A percentile compares a stretch with the other conserved stretches of the same genome.
Evolutionary conservation across 1,140 invertebrate genomes (phyloP).

Genomic region (Panulirus ornatus): DNA sequence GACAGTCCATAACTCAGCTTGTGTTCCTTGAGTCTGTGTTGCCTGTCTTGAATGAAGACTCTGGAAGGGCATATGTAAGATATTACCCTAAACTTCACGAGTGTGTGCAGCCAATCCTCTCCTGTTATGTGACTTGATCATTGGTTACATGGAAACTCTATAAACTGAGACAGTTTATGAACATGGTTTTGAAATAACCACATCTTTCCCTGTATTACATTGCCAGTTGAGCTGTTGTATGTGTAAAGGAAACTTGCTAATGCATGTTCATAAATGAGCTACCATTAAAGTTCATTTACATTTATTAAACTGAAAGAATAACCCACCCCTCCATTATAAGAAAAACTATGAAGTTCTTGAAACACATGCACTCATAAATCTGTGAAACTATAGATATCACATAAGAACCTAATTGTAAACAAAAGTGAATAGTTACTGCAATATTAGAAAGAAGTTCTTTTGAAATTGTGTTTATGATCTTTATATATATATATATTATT

Average conservation of each 20-base stretch:
- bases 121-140: background rate
- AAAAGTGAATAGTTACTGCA: no score
- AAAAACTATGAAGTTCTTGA: background rate
- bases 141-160: background rate
- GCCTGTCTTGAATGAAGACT: background rate
- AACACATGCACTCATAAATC: background rate
- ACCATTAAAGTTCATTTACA: background rate
- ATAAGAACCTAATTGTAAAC: background rate
- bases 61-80: no score
- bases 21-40: conserved; percentile 1
- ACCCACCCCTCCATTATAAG: background rate
- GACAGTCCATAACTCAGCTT: conserved; percentile 13
- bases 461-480: no score
- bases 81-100: background rate
- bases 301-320: background rate
- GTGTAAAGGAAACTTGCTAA: background rate
- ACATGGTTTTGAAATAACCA: background rate
- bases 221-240: background rate
- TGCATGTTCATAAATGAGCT: background rate
- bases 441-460: no score
- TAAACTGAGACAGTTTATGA: background rate
- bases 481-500: no score
- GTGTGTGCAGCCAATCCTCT: background rate
- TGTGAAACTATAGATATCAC: background rate
- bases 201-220: background rate